These are phyloP conservation scores for Ginglymostoma cirratum DNA, from an alignment of 2,113 vertebrate genomes.

Conservation along the genomic window DNA sequence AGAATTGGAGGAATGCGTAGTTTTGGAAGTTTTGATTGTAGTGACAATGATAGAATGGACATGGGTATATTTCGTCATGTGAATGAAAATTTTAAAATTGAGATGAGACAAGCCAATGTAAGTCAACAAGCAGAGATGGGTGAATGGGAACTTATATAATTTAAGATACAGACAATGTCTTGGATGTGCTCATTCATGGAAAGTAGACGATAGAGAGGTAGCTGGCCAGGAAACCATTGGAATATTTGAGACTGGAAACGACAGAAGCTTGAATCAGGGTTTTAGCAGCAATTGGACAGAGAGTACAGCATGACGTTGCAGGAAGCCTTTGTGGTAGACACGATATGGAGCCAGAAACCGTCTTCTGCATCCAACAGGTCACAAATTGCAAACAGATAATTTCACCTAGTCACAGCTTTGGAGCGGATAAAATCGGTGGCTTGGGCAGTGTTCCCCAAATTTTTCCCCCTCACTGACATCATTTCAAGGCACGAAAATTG, in stretches of 20 bases:
- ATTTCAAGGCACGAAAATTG: too few relatives aligned
- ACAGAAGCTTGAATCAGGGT: not conserved
- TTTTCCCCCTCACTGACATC: too few relatives aligned
- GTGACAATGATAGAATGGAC: not conserved
- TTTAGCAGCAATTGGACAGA: not conserved
- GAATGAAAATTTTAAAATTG: not conserved
- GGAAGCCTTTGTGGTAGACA: not conserved
- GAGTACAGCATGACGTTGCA: not conserved
- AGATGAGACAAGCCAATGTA: not conserved
- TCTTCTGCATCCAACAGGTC: not conserved
- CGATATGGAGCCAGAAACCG: not conserved
- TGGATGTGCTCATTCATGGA: not conserved
- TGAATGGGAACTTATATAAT: not conserved
- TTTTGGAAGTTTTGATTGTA: not conserved
- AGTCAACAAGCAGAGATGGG: not conserved
- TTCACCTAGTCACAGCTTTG: not conserved
- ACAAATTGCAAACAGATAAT: not conserved
- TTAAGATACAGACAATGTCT: not conserved
- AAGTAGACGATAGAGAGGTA: not conserved
- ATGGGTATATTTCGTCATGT: not conserved
- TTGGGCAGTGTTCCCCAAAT: not conserved
- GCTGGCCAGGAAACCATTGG: not conserved
- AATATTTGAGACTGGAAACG: not conserved
- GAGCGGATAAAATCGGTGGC: not conserved
- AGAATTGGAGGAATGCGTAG: not conserved